Conservation (phyloP, 2,888 invertebrate genomes). For the Eilema depressum region DNA sequence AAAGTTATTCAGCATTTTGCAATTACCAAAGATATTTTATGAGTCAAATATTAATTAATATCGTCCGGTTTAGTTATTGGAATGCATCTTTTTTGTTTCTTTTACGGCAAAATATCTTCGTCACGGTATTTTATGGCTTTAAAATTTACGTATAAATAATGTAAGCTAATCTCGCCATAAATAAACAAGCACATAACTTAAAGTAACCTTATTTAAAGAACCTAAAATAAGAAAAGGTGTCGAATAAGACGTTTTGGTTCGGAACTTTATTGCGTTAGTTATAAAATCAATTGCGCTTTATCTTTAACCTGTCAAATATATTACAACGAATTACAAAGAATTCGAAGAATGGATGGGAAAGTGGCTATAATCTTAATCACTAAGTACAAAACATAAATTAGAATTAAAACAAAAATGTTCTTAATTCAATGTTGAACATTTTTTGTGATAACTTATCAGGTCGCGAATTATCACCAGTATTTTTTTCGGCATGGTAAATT, state of each 20-base stretch:
- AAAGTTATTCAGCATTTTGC: constrained; percentile 34
- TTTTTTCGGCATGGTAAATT: constrained; percentile 24
- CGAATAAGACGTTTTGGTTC: constrained; percentile 29
- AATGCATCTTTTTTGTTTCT: constrained; percentile 1
- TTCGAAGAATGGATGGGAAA: constrained; percentile 13
- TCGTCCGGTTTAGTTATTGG: constrained; percentile 8
- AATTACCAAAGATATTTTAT: constrained; percentile 24
- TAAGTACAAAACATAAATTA: constrained; percentile 1
- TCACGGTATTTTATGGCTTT: not conserved
- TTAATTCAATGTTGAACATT: constrained; percentile 11
- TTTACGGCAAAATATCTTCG: constrained; percentile 6
- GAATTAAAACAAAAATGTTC: constrained; percentile 3
- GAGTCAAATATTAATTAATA: constrained; percentile 19
- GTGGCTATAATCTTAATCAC: constrained; percentile 6
- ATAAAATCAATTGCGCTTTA: constrained; percentile 20
- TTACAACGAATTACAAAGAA: constrained; percentile 18
- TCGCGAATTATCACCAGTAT: constrained; percentile 20
- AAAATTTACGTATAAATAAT: constrained; percentile 21
- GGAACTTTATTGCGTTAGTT: constrained; percentile 21
- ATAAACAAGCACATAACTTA: constrained; percentile 42
- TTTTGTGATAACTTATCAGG: constrained; percentile 9
- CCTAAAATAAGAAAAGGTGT: constrained; percentile 35
- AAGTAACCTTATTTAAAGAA: constrained; percentile 31
- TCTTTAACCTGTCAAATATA: constrained; percentile 18
- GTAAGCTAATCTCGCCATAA: constrained; percentile 26